phyloP scores from a whole-genome alignment of 1,140 invertebrate species.

The Spodoptera litura region DNA sequence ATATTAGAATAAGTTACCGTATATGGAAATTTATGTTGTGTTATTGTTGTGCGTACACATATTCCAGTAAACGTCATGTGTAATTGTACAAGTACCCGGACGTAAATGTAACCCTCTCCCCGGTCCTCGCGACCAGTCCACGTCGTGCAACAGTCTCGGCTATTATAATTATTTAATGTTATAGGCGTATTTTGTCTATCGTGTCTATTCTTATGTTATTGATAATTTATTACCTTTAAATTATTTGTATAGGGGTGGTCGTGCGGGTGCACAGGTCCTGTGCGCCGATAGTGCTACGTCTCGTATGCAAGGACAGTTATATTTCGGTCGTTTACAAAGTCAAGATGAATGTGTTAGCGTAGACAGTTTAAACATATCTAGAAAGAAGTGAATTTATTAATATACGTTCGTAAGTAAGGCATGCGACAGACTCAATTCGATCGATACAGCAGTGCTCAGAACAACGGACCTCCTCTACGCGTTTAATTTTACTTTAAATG shows the following conservation, averaged over 20 bases:
- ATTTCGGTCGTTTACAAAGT: conserved; percentile 32
- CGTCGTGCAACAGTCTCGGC: conserved; percentile 76
- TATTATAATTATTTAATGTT: conserved; percentile 40
- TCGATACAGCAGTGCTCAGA: background rate
- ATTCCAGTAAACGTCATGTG: conserved; percentile 25
- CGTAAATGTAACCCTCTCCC: conserved; percentile 45
- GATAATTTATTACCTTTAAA: conserved; percentile 57
- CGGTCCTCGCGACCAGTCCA: conserved; percentile 44
- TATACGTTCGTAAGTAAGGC: conserved; percentile 55
- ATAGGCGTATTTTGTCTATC: conserved; percentile 37
- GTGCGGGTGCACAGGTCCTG: conserved; percentile 24
- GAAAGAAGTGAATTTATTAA: conserved; percentile 69
- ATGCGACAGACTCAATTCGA: conserved; percentile 36
- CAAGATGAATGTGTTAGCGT: conserved; percentile 53
- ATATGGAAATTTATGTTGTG: conserved; percentile 68
- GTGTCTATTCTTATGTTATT: conserved; percentile 52
- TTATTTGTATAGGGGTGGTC: conserved; percentile 51
- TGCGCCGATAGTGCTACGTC: background rate
- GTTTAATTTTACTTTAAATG: background rate
- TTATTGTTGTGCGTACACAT: conserved; percentile 59
- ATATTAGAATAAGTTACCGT: conserved; percentile 65
- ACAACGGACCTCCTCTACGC: conserved; percentile 21
- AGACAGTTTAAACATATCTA: conserved; percentile 74
- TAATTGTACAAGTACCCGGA: conserved; percentile 13
- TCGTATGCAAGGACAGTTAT: conserved; percentile 50